Conservation (phyloP, 2,113 vertebrate genomes). For the Cyanoramphus novaezelandiae region DNA sequence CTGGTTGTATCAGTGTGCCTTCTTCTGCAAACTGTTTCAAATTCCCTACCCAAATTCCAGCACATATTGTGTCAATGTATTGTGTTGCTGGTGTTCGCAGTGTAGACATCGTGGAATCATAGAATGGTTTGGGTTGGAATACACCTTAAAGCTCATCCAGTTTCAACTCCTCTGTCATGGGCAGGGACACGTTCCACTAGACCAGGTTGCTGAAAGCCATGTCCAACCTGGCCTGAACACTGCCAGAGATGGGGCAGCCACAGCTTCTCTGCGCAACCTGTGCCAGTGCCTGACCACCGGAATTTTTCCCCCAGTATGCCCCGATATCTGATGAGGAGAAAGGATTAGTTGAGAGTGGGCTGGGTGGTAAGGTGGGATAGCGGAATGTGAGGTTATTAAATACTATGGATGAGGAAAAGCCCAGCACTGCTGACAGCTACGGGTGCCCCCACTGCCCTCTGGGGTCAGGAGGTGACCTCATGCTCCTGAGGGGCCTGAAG, state of each 20-base stretch:
- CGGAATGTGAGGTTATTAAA: background rate
- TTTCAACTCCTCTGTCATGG: background rate
- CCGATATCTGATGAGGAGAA: background rate
- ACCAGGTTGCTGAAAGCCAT: background rate
- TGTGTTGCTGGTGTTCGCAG: accelerated
- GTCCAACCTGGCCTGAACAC: background rate
- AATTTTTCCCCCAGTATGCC: background rate
- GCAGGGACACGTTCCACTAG: background rate
- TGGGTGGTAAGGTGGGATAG: background rate
- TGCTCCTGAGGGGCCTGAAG: background rate
- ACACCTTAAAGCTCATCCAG: background rate
- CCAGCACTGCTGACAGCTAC: background rate
- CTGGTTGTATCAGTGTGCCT: background rate
- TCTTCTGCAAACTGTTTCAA: background rate
- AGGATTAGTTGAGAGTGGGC: background rate
- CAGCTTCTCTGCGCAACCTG: background rate
- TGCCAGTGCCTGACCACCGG: background rate
- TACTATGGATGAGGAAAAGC: background rate
- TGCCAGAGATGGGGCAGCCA: background rate
- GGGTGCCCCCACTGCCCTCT: background rate
- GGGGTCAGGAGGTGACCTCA: slow-evolving; percentile 41
- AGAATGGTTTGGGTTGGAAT: background rate
- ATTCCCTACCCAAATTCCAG: background rate
- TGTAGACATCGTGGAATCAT: background rate
- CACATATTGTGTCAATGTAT: accelerated